Conservation (phyloP, 2,113 vertebrate genomes). For the Chionis minor region DNA sequence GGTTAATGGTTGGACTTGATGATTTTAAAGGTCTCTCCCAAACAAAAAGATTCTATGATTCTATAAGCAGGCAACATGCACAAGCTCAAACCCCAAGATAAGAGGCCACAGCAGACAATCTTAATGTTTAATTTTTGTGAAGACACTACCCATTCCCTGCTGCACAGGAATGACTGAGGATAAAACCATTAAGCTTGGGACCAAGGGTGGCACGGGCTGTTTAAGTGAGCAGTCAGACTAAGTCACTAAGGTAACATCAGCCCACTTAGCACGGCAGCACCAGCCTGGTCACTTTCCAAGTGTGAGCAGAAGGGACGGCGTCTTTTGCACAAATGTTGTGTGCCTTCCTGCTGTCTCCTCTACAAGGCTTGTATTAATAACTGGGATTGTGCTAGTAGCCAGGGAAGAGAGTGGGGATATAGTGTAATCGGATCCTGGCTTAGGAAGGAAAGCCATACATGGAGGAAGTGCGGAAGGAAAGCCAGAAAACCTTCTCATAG, state of each 20-base stretch:
- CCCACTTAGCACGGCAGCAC: background rate
- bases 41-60: background rate
- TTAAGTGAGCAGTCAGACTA: background rate
- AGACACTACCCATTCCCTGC: background rate
- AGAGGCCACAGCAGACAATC: background rate
- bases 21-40: background rate
- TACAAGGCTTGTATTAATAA: background rate
- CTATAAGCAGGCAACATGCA: background rate
- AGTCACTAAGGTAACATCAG: background rate
- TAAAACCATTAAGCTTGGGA: background rate
- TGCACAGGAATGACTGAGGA: background rate
- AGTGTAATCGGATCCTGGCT: background rate
- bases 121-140: background rate
- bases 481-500: slow-evolving; percentile 29
- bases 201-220: background rate
- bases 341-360: too few species aligned
- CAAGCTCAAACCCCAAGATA: background rate
- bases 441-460: background rate
- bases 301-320: background rate
- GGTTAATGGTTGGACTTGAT: background rate
- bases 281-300: background rate
- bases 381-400: background rate
- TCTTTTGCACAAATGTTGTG: background rate
- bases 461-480: background rate
- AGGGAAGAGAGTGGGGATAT: background rate